A percentile compares a stretch with the other conserved stretches of the same genome.
Evolutionary conservation across 2,797 vertebrate genomes (phyloP).

Genomic region (Peromyscus melanophrys): DNA sequence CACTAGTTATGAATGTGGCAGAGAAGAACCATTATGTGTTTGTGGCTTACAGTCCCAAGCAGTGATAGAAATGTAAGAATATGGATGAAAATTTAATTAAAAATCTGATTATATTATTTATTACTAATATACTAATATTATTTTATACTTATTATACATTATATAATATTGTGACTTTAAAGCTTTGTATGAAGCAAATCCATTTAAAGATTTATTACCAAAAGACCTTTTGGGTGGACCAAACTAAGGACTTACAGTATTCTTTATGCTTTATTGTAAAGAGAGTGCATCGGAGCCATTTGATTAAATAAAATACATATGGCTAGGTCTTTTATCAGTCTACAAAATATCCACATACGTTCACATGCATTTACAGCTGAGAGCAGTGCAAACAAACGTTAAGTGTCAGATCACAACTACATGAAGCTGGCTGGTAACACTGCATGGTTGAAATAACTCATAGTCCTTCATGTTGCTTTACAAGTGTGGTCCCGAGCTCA

Average conservation of each 20-base stretch:
- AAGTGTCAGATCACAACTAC: background rate
- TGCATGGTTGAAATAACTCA: background rate
- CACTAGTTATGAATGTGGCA: background rate
- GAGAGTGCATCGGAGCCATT: background rate
- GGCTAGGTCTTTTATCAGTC: background rate
- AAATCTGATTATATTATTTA: constrained; percentile 49
- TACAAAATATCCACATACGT: background rate
- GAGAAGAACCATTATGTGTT: constrained; percentile 38
- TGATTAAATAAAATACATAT: background rate
- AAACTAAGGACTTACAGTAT: constrained; percentile 23
- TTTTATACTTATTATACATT: background rate
- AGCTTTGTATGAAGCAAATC: constrained; percentile 55
- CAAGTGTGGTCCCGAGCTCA: background rate
- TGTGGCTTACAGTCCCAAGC: constrained; percentile 24
- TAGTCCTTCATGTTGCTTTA: background rate
- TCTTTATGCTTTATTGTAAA: constrained; percentile 51
- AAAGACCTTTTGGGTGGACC: constrained; percentile 27
- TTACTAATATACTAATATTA: background rate
- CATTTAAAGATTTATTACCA: constrained; percentile 69
- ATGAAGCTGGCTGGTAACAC: background rate
- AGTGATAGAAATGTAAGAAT: constrained; percentile 57
- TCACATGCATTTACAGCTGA: background rate
- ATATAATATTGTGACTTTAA: constrained; percentile 62
- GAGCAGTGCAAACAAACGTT: background rate
- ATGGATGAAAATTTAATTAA: constrained; percentile 59